These are phyloP conservation scores for Eurytoma adleriae DNA, from an alignment of 2,888 invertebrate species.

Conservation along the genomic window DNA sequence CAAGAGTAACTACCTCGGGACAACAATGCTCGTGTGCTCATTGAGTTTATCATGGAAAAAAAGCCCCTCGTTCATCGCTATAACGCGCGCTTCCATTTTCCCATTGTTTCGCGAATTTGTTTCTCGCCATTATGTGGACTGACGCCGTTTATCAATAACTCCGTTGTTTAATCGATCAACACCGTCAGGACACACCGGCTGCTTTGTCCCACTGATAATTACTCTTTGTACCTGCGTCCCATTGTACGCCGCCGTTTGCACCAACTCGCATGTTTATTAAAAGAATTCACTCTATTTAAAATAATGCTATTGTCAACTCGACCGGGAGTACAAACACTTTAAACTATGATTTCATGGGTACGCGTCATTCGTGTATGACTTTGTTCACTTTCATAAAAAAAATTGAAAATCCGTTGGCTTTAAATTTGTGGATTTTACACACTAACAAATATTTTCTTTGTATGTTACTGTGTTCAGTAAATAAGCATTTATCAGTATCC, in stretches of 20 bases:
- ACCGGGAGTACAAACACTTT: too few relatives aligned
- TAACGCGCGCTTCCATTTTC: slow-evolving; percentile 35
- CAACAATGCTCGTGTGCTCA: not conserved
- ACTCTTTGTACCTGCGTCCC: slow-evolving; percentile 11
- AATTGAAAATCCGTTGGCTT: too few relatives aligned
- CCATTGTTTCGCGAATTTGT: slow-evolving; percentile 48
- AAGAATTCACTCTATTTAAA: too few relatives aligned
- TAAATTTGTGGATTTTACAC: too few relatives aligned
- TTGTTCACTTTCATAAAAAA: too few relatives aligned
- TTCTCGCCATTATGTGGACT: slow-evolving; percentile 46
- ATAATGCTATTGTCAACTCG: too few relatives aligned
- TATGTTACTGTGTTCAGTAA: too few relatives aligned
- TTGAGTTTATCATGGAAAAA: slow-evolving; percentile 42
- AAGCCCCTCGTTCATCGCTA: slow-evolving; percentile 27
- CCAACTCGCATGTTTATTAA: too few relatives aligned
- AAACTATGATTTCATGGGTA: too few relatives aligned
- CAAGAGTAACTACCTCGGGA: slow-evolving; percentile 11
- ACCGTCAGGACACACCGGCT: not conserved
- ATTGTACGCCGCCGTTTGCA: slow-evolving; percentile 1
- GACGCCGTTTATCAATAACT: slow-evolving; percentile 46
- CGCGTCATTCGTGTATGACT: too few relatives aligned
- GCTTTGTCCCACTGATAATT: slow-evolving; percentile 41
- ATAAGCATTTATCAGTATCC: too few relatives aligned
- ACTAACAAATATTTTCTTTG: too few relatives aligned
- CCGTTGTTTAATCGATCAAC: slow-evolving; percentile 46